A percentile compares a stretch with the other conserved stretches of the same genome.
Conservation (phyloP, 1,140 invertebrate species). For the Triops longicaudatus region DNA sequence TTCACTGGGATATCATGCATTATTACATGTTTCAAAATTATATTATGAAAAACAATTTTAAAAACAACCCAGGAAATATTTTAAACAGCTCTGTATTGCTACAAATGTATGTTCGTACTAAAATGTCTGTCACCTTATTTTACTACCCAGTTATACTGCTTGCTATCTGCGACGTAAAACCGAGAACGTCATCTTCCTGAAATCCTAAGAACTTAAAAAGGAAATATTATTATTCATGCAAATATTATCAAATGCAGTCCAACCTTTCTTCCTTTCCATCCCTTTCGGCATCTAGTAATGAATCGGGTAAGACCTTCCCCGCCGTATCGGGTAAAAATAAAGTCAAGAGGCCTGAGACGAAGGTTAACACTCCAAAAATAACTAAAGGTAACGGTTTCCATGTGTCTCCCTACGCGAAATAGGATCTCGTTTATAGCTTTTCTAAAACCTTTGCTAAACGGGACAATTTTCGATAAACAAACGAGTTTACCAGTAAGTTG, state of each 20-base stretch:
- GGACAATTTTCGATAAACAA: background rate
- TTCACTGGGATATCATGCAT: too few relatives aligned
- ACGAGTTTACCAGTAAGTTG: slow-evolving; percentile 48
- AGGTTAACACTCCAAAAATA: background rate
- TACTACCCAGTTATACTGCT: too few relatives aligned
- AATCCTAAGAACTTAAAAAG: too few relatives aligned
- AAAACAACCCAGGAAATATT: too few relatives aligned
- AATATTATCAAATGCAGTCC: background rate
- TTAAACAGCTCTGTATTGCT: too few relatives aligned
- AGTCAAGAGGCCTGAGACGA: background rate
- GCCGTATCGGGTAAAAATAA: background rate
- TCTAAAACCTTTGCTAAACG: background rate
- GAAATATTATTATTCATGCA: background rate
- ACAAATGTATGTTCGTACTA: too few relatives aligned
- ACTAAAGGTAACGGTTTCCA: background rate
- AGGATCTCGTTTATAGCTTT: background rate
- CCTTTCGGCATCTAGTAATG: background rate
- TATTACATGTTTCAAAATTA: too few relatives aligned
- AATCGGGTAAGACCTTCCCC: background rate
- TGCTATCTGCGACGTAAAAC: too few relatives aligned
- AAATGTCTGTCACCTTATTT: too few relatives aligned
- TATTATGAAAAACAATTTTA: too few relatives aligned
- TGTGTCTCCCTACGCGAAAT: background rate
- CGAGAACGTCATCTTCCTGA: too few relatives aligned
- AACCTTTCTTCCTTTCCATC: background rate